phyloP scores from a whole-genome alignment of 2,797 vertebrate genomes.

The Ceryle rudis region DNA sequence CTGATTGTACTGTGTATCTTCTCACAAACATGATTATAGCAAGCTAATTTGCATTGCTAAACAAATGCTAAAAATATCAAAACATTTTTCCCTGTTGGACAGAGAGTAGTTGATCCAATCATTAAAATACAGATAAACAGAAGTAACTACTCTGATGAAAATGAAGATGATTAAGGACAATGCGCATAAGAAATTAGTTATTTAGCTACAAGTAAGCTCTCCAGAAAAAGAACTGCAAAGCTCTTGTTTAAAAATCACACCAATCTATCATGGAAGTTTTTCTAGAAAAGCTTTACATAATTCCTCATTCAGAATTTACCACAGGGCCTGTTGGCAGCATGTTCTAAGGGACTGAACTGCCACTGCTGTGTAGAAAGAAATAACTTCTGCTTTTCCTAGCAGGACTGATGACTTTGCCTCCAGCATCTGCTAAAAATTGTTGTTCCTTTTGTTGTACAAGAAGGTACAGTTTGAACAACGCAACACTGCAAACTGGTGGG shows the following conservation, averaged over 20 bases:
- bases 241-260: background rate
- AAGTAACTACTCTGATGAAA: background rate
- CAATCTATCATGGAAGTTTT: background rate
- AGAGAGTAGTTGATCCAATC: slow-evolving; percentile 7
- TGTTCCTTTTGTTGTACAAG: background rate
- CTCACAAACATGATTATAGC: slow-evolving; percentile 35
- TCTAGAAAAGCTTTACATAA: background rate
- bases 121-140: slow-evolving; percentile 9
- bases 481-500: background rate
- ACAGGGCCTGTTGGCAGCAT: rapidly evolving
- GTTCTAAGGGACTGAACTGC: background rate
- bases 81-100: background rate
- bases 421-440: rapidly evolving
- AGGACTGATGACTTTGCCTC: background rate
- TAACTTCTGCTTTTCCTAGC: background rate
- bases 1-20: slow-evolving; percentile 4
- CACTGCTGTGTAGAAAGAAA: background rate
- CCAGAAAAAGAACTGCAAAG: background rate
- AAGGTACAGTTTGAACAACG: background rate
- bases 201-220: background rate
- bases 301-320: background rate
- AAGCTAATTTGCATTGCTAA: slow-evolving; percentile 47
- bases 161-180: background rate
- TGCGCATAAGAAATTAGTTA: background rate
- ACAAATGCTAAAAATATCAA: slow-evolving; percentile 27